phyloP scores from a whole-genome alignment of 1,140 invertebrate species.

The Parasteatoda tepidariorum region DNA sequence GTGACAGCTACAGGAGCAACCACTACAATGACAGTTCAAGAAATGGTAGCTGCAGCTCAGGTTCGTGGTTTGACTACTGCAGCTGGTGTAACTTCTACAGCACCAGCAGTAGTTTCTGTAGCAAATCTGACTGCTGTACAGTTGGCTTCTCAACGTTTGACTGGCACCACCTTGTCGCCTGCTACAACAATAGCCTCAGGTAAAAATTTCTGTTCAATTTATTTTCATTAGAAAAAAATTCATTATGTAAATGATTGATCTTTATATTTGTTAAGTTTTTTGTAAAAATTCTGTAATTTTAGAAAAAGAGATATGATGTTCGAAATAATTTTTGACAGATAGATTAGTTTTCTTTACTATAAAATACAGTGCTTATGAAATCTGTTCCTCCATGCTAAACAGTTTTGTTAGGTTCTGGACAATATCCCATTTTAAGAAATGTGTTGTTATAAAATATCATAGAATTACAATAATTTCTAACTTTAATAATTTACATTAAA shows the following conservation, averaged over 20 bases:
- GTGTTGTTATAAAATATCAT: no score
- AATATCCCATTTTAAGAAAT: no score
- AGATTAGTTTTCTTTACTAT: no score
- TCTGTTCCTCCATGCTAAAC: no score
- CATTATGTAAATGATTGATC: not conserved
- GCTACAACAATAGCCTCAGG: slow-evolving; percentile 64
- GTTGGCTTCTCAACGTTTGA: slow-evolving; percentile 65
- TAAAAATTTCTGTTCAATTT: not conserved
- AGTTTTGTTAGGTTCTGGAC: no score
- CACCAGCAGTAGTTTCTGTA: slow-evolving; percentile 67
- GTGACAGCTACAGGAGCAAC: slow-evolving; percentile 62
- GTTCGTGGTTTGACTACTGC: slow-evolving; percentile 60
- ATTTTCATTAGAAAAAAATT: not conserved
- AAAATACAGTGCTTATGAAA: no score
- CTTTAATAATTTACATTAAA: no score
- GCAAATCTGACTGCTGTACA: slow-evolving; percentile 67
- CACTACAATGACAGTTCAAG: slow-evolving; percentile 64
- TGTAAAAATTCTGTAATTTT: no score
- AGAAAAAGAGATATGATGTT: no score
- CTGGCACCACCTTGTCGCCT: slow-evolving; percentile 64
- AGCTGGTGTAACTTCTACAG: slow-evolving; percentile 51
- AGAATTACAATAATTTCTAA: no score
- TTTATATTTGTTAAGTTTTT: not conserved
- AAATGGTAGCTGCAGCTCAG: slow-evolving; percentile 61
- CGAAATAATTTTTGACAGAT: no score